phyloP scores from a whole-genome alignment of 1,140 invertebrate species.

The Micrasema minimum region DNA sequence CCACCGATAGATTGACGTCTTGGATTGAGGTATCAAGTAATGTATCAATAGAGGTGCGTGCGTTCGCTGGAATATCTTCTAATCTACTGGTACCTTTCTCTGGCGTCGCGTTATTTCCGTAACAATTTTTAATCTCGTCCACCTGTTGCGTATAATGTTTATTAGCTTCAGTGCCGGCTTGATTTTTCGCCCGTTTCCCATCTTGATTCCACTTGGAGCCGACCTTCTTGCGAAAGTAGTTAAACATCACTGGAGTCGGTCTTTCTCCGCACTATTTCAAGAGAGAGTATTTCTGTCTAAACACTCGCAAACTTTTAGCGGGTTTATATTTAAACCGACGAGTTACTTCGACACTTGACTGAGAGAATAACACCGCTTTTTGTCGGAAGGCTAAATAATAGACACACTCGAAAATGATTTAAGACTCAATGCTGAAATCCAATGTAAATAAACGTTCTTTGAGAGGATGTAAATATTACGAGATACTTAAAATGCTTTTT shows the following conservation, averaged over 20 bases:
- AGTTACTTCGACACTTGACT: constrained; percentile 1
- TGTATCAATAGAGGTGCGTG: not conserved
- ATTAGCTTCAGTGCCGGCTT: constrained; percentile 10
- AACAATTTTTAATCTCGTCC: not conserved
- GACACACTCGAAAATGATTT: too few relatives aligned
- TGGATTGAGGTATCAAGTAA: too few relatives aligned
- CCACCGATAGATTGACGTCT: not conserved
- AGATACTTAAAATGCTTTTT: too few relatives aligned
- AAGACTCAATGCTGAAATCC: too few relatives aligned
- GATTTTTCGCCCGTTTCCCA: constrained; percentile 1
- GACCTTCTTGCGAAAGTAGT: constrained; percentile 19
- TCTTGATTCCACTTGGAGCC: constrained; percentile 25
- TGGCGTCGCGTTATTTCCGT: constrained; percentile 15
- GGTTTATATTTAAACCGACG: constrained; percentile 11
- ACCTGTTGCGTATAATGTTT: constrained; percentile 13
- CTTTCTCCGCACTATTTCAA: not conserved
- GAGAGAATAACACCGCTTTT: not conserved
- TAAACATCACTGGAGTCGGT: constrained; percentile 17
- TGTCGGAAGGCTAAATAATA: too few relatives aligned
- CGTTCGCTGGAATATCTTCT: not conserved
- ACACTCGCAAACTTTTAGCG: constrained; percentile 20
- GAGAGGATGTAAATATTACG: too few relatives aligned
- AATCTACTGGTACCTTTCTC: constrained; percentile 14
- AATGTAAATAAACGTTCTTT: too few relatives aligned
- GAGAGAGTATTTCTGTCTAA: constrained; percentile 13